Conservation (phyloP, 37 sponge, comb jelly and placozoan genomes). For the Bolinopsis microptera region DNA sequence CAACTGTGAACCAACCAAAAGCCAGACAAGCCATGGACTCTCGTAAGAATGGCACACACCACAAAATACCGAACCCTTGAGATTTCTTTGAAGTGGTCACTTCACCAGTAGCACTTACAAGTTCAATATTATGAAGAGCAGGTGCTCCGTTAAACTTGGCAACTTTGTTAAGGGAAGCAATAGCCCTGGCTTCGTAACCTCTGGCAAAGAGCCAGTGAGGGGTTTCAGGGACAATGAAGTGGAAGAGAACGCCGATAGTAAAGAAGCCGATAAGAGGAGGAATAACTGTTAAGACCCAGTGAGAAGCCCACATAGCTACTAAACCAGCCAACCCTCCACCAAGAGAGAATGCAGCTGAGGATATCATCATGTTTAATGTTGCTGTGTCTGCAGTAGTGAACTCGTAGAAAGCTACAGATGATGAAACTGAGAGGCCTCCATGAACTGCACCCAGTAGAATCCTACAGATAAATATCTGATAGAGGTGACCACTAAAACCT, state of each 20-base stretch:
- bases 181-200: not conserved
- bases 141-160: not conserved
- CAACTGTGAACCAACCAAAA: slow-evolving; percentile 37
- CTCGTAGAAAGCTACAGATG: not conserved
- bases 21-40: not conserved
- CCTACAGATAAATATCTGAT: not conserved
- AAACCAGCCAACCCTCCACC: slow-evolving; percentile 43
- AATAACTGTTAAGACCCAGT: slow-evolving; percentile 7
- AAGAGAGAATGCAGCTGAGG: not conserved
- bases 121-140: slow-evolving; percentile 11
- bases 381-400: not conserved
- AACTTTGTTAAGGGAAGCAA: not conserved
- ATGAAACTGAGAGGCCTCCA: slow-evolving; percentile 24
- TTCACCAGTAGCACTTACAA: slow-evolving; percentile 1
- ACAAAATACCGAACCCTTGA: not conserved
- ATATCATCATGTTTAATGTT: not conserved
- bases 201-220: slow-evolving; percentile 53
- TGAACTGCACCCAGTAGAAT: not conserved
- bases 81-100: not conserved
- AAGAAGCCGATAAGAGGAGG: not conserved
- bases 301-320: slow-evolving; percentile 1
- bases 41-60: not conserved
- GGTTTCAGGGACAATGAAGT: slow-evolving; percentile 37
- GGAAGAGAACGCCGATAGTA: not conserved
- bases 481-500: not conserved